Evolutionary conservation across 2,888 invertebrate genomes (phyloP), one percentile per base, ranked within the genome.

Genomic region (Caenorhabditis imperialis): DNA sequence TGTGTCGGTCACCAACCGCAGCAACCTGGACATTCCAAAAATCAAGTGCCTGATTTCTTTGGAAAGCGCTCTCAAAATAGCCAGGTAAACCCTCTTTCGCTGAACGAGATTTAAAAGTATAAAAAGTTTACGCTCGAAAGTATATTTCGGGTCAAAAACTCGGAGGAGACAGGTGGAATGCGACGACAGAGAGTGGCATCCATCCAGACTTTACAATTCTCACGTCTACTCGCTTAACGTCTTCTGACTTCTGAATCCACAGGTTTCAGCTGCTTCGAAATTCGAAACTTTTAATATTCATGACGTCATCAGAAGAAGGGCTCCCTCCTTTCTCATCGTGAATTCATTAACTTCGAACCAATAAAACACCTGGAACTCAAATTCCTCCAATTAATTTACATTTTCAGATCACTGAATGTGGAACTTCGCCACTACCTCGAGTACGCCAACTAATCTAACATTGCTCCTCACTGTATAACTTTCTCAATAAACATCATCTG

Each of bases 41-140:
- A 60, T 75, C 42, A 69, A 70, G 18, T 75, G 75, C 35, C 54
- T 70, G 10, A 70, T 75, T 42, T 75, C 75, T 12, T 18, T 70
- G 48, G 75, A 75, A 42, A 70, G 69, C 42, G 75, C 75, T 35
- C 58, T 37, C 7, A 75, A 60, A 57, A 75, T 75, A 37, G 63
- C 75, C 38, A 53, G 54, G 75, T 75, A 45, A 50, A 53, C 16
- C 16, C n/a, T n/a, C n/a, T n/a, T n/a, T n/a, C n/a, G n/a, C n/a
- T n/a, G n/a, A n/a, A n/a, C n/a, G n/a, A n/a, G n/a, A n/a, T n/a
- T n/a, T n/a, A n/a, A n/a, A n/a, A n/a, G n/a, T n/a, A n/a, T n/a
- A n/a, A n/a, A n/a, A n/a, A n/a, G n/a, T n/a, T n/a, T n/a, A n/a
- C n/a, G n/a, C n/a, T n/a, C n/a, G n/a, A n/a, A n/a, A n/a, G n/a